Conservation (phyloP, 2,888 invertebrate species). For the Drepana falcataria region DNA sequence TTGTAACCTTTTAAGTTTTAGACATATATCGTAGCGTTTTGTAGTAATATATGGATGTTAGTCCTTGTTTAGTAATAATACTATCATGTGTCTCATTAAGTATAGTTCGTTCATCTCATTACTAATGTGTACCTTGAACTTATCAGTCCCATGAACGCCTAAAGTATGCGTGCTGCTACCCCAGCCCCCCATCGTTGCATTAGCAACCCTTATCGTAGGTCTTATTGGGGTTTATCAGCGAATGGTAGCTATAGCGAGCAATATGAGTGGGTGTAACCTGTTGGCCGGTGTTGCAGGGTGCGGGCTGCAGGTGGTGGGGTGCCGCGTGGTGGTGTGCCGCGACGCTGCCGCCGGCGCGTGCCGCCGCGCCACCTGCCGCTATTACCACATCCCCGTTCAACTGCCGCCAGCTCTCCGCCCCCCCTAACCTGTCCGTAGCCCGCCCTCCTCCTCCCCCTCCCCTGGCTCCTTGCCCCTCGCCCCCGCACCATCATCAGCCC, state of each 20-base stretch:
- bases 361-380: constrained; percentile 96
- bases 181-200: no score
- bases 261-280: constrained; percentile 5
- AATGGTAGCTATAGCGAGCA: no score
- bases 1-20: constrained; percentile 16
- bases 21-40: constrained; percentile 10
- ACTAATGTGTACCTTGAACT: no score
- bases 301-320: constrained; percentile 96
- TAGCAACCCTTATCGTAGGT: no score
- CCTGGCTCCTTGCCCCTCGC: constrained; percentile 10
- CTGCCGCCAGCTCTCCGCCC: constrained; percentile 86
- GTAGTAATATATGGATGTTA: constrained; percentile 1
- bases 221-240: no score
- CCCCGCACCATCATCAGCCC: constrained; percentile 20
- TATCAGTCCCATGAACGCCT: no score
- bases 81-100: not conserved
- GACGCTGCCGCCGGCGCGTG: constrained; percentile 97
- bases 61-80: not conserved
- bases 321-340: constrained; percentile 97
- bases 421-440: constrained; percentile 55
- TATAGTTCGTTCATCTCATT: no score
- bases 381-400: constrained; percentile 96
- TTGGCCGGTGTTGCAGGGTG: constrained; percentile 83
- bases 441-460: constrained; percentile 30
- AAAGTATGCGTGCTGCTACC: no score